Evolutionary conservation across 2,113 vertebrate species (phyloP).

Genomic region (Paedocypris sp.): DNA sequence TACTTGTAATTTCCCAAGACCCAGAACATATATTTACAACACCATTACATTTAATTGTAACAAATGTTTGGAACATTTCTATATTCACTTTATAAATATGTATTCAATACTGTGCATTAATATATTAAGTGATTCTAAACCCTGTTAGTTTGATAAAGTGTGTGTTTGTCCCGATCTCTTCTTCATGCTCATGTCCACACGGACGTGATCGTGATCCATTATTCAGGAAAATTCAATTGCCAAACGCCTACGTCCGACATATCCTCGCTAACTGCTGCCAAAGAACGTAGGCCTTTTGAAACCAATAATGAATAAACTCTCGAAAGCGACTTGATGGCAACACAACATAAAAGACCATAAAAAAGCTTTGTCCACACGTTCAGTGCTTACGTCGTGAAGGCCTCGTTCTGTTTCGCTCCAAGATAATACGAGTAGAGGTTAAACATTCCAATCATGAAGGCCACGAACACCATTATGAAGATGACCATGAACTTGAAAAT

Average conservation of each 20-base stretch:
- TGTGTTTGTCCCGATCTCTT: not conserved
- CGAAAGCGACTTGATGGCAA: not conserved
- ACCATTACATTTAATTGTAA: too few relatives aligned
- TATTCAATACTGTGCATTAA: too few relatives aligned
- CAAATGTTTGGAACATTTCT: too few relatives aligned
- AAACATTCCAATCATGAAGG: slow-evolving; percentile 98
- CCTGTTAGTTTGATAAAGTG: too few relatives aligned
- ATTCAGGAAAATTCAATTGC: slow-evolving; percentile 20
- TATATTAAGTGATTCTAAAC: too few relatives aligned
- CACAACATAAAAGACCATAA: not conserved
- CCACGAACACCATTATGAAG: slow-evolving; percentile 93
- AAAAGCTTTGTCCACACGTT: not conserved
- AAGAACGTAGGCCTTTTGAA: not conserved
- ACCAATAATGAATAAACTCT: not conserved
- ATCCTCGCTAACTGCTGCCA: slow-evolving; percentile 11
- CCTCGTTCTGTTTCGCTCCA: slow-evolving; percentile 85
- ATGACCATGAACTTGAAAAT: slow-evolving; percentile 98
- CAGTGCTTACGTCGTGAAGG: slow-evolving; percentile 86
- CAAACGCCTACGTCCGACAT: slow-evolving; percentile 31
- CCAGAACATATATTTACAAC: too few relatives aligned
- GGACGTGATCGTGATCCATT: not conserved
- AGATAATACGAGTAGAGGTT: slow-evolving; percentile 92
- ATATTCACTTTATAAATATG: too few relatives aligned
- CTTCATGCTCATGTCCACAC: slow-evolving; percentile 6
- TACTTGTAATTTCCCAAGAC: too few relatives aligned